Evolutionary conservation across 2,113 vertebrate genomes (phyloP).

Genomic region (Empidonax traillii): DNA sequence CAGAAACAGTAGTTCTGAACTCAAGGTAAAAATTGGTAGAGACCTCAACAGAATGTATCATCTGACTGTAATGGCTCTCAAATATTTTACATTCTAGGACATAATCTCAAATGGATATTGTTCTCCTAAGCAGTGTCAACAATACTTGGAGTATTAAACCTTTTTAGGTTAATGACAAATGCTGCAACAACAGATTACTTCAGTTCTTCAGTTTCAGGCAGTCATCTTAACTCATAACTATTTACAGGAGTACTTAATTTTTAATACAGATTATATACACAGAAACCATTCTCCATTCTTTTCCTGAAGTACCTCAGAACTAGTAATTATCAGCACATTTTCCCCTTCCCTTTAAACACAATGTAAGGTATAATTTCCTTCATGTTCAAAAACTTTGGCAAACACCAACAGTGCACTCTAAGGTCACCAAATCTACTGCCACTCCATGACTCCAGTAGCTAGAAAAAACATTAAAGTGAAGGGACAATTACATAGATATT

Average conservation of each 20-base stretch:
- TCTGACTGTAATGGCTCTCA: neutral
- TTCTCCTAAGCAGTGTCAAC: neutral
- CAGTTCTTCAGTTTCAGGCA: neutral
- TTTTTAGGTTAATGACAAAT: constrained; percentile 3
- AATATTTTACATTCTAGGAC: neutral
- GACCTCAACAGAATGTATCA: neutral
- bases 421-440: neutral
- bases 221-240: neutral
- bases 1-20: neutral
- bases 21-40: neutral
- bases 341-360: neutral
- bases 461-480: neutral
- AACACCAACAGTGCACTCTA: neutral
- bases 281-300: neutral
- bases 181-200: neutral
- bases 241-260: neutral
- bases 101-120: neutral
- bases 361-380: neutral
- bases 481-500: neutral
- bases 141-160: neutral
- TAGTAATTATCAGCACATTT: neutral
- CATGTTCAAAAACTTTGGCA: neutral
- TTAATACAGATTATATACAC: neutral
- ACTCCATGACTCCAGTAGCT: neutral
- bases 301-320: neutral